Evolutionary conservation across 2,797 vertebrate species (phyloP).

Genomic region (Betta splendens): DNA sequence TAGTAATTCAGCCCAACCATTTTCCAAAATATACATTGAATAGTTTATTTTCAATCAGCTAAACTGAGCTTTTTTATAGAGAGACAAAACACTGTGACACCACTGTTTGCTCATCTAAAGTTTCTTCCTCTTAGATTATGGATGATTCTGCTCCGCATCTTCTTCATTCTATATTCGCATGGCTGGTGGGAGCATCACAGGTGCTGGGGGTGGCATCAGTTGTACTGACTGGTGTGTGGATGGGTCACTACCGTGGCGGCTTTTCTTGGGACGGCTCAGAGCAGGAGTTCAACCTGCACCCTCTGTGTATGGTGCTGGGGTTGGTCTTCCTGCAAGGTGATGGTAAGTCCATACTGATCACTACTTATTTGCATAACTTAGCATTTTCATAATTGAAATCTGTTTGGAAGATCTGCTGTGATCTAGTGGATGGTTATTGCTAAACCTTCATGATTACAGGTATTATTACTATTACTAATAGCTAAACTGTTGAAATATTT

Average conservation of each 20-base stretch:
- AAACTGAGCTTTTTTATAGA: neutral
- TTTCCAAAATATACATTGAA: neutral
- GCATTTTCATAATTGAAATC: no score
- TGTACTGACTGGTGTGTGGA: slow-evolving; percentile 84
- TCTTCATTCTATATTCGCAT: slow-evolving; percentile 27
- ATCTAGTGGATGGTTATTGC: neutral
- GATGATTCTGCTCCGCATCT: slow-evolving; percentile 31
- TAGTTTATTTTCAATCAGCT: neutral
- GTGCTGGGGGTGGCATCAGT: slow-evolving; percentile 83
- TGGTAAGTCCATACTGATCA: slow-evolving; percentile 50
- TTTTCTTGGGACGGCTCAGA: slow-evolving; percentile 84
- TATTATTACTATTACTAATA: no score
- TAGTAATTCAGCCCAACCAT: neutral
- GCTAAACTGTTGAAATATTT: no score
- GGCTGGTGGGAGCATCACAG: slow-evolving; percentile 68
- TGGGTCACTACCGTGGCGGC: slow-evolving; percentile 85
- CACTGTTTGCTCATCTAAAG: no score
- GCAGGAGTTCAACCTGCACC: slow-evolving; percentile 87
- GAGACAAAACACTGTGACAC: neutral
- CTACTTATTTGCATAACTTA: no score
- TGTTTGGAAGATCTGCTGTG: neutral
- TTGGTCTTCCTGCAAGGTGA: slow-evolving; percentile 90
- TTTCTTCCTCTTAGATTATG: slow-evolving; percentile 57
- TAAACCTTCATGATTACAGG: no score
- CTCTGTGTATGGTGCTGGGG: slow-evolving; percentile 90